Evolutionary conservation across 2,797 vertebrate genomes (phyloP).

Genomic region (Xenopus petersii): DNA sequence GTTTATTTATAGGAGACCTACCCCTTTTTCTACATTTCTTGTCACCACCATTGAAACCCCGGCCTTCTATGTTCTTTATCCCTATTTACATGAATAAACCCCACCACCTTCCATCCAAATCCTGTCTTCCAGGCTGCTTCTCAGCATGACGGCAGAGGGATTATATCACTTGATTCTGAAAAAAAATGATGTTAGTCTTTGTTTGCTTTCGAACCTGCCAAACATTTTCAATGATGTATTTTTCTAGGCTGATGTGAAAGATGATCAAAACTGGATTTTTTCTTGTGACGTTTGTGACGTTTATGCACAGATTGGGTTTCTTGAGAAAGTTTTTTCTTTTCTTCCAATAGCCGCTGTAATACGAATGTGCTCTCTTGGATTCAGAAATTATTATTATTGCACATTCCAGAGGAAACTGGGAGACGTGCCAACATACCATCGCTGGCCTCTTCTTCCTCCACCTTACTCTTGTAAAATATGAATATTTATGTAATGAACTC

Average conservation of each 20-base stretch:
- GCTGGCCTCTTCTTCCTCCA: constrained; percentile 28
- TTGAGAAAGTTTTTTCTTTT: constrained; percentile 35
- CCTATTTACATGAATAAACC: no score
- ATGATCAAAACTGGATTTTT: background rate
- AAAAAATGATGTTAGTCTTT: no score
- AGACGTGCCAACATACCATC: constrained; percentile 37
- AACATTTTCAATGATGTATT: no score
- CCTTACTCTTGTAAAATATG: constrained; percentile 29
- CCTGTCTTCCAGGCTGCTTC: no score
- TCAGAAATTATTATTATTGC: constrained; percentile 33
- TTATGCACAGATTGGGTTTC: constrained; percentile 28
- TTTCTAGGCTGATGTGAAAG: background rate
- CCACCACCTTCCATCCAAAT: no score
- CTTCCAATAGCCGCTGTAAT: constrained; percentile 18
- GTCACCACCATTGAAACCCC: no score
- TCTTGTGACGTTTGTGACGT: background rate
- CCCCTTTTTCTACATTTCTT: no score
- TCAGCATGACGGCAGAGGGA: no score
- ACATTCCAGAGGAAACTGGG: constrained; percentile 34
- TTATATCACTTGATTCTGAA: no score
- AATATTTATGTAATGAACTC: constrained; percentile 20
- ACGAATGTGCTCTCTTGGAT: constrained; percentile 20
- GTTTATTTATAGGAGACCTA: no score
- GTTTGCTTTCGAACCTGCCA: no score
- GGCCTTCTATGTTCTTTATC: no score